These are phyloP conservation scores for Hippocampus barbouri DNA, from an alignment of 2,113 vertebrate species.

Conservation along the genomic window DNA sequence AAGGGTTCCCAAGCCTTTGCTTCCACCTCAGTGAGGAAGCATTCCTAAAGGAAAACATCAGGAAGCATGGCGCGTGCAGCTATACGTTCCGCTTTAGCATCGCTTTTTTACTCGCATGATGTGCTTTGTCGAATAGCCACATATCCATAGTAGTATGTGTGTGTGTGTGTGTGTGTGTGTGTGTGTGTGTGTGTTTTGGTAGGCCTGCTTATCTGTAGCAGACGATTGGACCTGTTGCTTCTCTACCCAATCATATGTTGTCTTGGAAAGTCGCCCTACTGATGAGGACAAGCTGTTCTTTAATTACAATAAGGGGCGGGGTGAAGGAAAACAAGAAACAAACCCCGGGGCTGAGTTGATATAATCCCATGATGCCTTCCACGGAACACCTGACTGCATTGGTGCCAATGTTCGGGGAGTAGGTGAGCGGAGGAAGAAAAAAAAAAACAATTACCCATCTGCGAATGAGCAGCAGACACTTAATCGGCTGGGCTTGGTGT, in stretches of 20 bases:
- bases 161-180: not conserved
- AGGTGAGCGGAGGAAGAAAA: conserved; percentile 2
- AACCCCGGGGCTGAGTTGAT: conserved; percentile 43
- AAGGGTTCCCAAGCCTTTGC: conserved; percentile 40
- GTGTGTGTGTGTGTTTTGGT: conserved; percentile 1
- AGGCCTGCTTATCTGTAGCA: not conserved
- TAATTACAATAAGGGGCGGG: conserved; percentile 39
- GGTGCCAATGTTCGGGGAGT: conserved; percentile 37
- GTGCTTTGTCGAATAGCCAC: conserved; percentile 33
- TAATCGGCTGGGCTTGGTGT: conserved; percentile 45
- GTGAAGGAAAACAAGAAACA: conserved; percentile 20
- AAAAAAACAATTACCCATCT: conserved; percentile 49
- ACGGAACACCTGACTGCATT: conserved; percentile 50
- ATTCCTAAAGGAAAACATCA: conserved; percentile 42
- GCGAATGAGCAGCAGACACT: conserved; percentile 47
- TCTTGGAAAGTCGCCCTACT: conserved; percentile 42
- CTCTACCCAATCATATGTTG: conserved; percentile 40
- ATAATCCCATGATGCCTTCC: conserved; percentile 39
- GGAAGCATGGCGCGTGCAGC: conserved; percentile 42
- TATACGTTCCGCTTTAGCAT: conserved; percentile 34
- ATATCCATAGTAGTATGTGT: not conserved
- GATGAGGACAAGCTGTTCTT: conserved; percentile 28
- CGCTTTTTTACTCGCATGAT: conserved; percentile 14
- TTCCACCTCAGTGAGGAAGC: conserved; percentile 30
- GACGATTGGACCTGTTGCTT: conserved; percentile 20